Evolutionary conservation across 1,140 invertebrate species (phyloP).

Genomic region (Drosophila ananassae): DNA sequence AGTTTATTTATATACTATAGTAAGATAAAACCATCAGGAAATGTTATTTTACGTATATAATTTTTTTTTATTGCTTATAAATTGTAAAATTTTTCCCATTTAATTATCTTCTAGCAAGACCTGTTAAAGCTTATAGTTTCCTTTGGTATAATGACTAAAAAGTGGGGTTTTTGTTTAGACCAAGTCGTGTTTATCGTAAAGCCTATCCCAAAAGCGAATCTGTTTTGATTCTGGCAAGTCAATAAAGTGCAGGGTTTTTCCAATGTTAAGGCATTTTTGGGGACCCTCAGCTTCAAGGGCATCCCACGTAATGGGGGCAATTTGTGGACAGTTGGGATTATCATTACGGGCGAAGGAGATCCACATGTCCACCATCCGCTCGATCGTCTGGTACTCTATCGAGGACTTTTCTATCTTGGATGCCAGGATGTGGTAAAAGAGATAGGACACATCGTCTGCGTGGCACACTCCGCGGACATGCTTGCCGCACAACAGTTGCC

Average conservation of each 20-base stretch:
- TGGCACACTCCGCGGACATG: slow-evolving; percentile 84
- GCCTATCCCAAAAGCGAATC: slow-evolving; percentile 82
- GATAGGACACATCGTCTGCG: slow-evolving; percentile 87
- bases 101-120: background rate
- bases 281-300: slow-evolving; percentile 27
- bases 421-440: slow-evolving; percentile 85
- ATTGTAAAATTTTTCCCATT: background rate
- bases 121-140: too few species aligned
- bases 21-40: background rate
- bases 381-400: slow-evolving; percentile 74
- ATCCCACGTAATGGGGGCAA: slow-evolving; percentile 44
- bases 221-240: slow-evolving; percentile 81
- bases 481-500: slow-evolving; percentile 75
- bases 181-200: slow-evolving; percentile 57
- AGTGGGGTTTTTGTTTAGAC: slow-evolving; percentile 4
- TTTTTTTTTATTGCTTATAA: background rate
- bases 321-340: slow-evolving; percentile 61
- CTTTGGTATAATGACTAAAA: too few species aligned
- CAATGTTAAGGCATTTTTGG: slow-evolving; percentile 82
- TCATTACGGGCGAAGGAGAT: slow-evolving; percentile 80
- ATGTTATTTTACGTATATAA: background rate
- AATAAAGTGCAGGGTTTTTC: slow-evolving; percentile 60
- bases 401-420: slow-evolving; percentile 75
- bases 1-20: slow-evolving; percentile 22
- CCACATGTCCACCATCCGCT: slow-evolving; percentile 80